These are phyloP conservation scores for Ovibos moschatus DNA, from an alignment of 2,113 vertebrate species.

Conservation along the genomic window DNA sequence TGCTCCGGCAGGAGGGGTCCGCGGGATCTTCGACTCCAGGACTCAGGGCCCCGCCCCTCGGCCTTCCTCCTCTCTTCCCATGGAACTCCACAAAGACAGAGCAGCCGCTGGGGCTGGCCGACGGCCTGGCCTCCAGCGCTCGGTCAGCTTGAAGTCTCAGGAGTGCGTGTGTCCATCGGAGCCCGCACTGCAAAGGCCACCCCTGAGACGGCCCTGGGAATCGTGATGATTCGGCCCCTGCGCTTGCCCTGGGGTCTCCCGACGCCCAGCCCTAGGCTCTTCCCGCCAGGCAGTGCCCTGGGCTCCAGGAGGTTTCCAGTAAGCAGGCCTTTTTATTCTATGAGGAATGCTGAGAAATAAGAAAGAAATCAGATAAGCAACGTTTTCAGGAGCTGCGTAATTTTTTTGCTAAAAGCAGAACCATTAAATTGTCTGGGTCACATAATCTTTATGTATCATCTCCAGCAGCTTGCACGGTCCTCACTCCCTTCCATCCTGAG, in stretches of 20 bases:
- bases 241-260: neutral
- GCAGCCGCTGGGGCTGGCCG: neutral
- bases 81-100: neutral
- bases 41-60: neutral
- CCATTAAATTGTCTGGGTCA: constrained; percentile 14
- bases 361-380: neutral
- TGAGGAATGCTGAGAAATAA: neutral
- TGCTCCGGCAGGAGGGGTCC: neutral
- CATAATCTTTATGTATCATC: neutral
- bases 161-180: neutral
- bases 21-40: fast-evolving
- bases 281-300: neutral
- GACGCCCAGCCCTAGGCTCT: neutral
- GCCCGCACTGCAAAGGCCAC: neutral
- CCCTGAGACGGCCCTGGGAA: neutral
- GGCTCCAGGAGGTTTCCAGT: neutral
- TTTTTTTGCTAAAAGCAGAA: constrained; percentile 37
- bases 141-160: neutral
- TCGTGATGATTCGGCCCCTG: neutral
- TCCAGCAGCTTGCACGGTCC: neutral
- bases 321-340: neutral
- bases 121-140: neutral
- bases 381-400: constrained; percentile 13
- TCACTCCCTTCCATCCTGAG: neutral
- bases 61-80: neutral